Evolutionary conservation across 2,113 vertebrate genomes (phyloP), one percentile per base, ranked within the genome.

Genomic region (Protobothrops flavoviridis): DNA sequence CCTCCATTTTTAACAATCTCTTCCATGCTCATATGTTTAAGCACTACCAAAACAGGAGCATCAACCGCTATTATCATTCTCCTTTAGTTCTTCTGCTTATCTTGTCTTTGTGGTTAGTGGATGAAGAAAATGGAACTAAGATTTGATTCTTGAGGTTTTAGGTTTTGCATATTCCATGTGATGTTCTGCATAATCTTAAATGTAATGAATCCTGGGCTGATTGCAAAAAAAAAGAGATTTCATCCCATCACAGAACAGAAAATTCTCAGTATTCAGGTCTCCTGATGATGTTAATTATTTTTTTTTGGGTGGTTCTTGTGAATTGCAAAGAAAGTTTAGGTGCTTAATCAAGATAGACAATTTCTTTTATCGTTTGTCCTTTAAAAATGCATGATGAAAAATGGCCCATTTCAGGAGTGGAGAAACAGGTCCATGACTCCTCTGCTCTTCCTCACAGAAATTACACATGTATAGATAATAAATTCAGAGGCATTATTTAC

Each of bases 1-100:
- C 94, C 95, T 97, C 96, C 93, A 95, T 95, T 96, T 96, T 96
- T 97, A 97, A 96, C 96, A 96, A 93, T 92, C 96, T 95, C 95
- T 95, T 94, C 94, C 93, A 69, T 97, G 91, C 95, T 50, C 92
- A 96, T 91, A 29, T 93, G 92, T 94, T 97, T 95, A 96, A 96
- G 94, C 94, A 94, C 95, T 96, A 95, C 95, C 95, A 96, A 87
- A 94, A 95, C 94, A 96, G 94, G 95, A 96, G 93, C 95, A 96
- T 95, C 94, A 94, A 94, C 95, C 95, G 92, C 95, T 97, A 96
- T 94, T 96, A 95, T 92, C 95, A 92, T 95, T 96, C 95, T 95
- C 95, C 90, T 20, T 95, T 93, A 91, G 69, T 93, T 90, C 96
- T 94, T 94, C 74, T 59, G n/a, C 3, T 13, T 88, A 57, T 56